These are phyloP conservation scores for Indicator indicator DNA, from an alignment of 2,113 vertebrate species.

Conservation along the genomic window DNA sequence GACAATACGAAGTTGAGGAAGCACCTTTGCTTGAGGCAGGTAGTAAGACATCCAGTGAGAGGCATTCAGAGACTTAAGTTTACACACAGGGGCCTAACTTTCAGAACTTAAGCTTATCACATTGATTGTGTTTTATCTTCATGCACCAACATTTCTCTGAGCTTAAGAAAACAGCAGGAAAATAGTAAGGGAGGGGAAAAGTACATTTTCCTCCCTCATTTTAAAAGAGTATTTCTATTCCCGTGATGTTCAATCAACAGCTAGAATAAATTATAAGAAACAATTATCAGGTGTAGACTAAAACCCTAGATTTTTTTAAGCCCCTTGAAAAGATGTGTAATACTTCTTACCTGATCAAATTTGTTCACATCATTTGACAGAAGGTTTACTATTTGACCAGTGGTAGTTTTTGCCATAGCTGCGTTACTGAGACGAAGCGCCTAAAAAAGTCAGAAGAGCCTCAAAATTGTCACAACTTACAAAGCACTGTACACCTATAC, in stretches of 20 bases:
- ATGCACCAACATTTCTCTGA: background rate
- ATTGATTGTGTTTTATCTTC: background rate
- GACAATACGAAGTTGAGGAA: background rate
- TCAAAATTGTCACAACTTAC: background rate
- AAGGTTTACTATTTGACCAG: conserved; percentile 96
- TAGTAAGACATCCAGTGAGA: background rate
- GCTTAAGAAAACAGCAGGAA: background rate
- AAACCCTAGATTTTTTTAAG: background rate
- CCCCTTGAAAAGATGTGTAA: background rate
- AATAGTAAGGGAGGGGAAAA: background rate
- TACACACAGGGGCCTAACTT: background rate
- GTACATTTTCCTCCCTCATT: background rate
- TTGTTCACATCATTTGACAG: conserved; percentile 96
- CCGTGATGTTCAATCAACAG: background rate
- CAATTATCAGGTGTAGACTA: background rate
- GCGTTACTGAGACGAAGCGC: conserved; percentile 87
- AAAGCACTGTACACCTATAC: background rate
- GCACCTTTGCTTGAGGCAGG: background rate
- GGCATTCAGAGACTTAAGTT: background rate
- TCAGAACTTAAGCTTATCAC: background rate
- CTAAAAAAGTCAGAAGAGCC: conserved; percentile 65
- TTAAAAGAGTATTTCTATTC: background rate
- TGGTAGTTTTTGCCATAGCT: conserved; percentile 93
- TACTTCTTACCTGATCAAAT: conserved; percentile 88
- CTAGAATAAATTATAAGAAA: background rate